Evolutionary conservation across 1,140 invertebrate genomes (phyloP).

Genomic region (Conopomorpha cramerella): DNA sequence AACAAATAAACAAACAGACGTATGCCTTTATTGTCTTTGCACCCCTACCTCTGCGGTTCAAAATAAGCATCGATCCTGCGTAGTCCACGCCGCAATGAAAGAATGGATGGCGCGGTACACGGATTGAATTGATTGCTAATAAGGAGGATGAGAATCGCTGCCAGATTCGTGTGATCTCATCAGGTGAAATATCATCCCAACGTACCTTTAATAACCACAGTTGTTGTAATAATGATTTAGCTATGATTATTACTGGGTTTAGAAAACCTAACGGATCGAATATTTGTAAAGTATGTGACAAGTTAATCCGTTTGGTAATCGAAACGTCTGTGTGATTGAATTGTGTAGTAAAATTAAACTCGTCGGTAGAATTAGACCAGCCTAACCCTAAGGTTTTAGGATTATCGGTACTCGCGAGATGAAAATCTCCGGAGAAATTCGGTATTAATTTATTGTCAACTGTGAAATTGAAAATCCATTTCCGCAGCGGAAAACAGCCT

Average conservation of each 20-base stretch:
- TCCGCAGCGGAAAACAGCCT: not conserved
- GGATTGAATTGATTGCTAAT: not conserved
- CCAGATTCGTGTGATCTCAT: not conserved
- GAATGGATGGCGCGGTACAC: not conserved
- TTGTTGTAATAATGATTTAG: conserved; percentile 17
- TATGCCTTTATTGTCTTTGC: no score
- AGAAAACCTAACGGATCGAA: conserved; percentile 19
- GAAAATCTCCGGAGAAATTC: no score
- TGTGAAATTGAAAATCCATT: no score
- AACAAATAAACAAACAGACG: no score
- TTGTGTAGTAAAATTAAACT: conserved; percentile 10
- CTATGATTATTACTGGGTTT: conserved; percentile 8
- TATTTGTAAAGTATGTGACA: conserved; percentile 15
- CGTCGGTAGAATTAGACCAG: not conserved
- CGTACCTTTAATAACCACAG: conserved; percentile 14
- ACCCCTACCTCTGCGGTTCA: no score
- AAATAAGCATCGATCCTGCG: no score
- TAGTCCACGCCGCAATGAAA: no score
- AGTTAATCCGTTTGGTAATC: conserved; percentile 15
- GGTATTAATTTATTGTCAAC: no score
- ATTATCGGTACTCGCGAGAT: no score
- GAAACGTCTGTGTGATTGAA: conserved; percentile 5
- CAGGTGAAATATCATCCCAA: conserved; percentile 15
- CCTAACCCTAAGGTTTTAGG: conserved; percentile 2
- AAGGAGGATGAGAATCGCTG: not conserved